Evolutionary conservation across 2,888 invertebrate genomes (phyloP).

Genomic region (Thelaira solivaga): DNA sequence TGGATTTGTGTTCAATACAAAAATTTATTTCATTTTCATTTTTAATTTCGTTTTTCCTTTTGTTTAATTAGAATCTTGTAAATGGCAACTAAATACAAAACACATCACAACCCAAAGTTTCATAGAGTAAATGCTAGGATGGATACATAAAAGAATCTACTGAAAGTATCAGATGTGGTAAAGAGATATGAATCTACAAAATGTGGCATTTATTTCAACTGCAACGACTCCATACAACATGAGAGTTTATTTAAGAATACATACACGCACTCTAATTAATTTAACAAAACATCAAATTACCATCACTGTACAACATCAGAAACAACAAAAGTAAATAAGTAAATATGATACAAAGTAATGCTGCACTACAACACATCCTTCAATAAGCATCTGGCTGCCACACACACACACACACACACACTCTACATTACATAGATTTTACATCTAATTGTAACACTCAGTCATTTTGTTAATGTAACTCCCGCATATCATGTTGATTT

Average conservation of each 20-base stretch:
- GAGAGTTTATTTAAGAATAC: conserved; percentile 9
- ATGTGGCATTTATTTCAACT: conserved; percentile 47
- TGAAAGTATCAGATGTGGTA: conserved; percentile 21
- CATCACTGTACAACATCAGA: conserved; percentile 13
- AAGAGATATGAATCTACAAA: conserved; percentile 25
- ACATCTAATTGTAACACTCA: conserved; percentile 12
- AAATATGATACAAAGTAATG: no score
- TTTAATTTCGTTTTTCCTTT: background rate
- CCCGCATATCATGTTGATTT: background rate
- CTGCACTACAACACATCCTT: conserved; percentile 21
- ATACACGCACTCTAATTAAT: conserved; percentile 61
- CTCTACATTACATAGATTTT: no score
- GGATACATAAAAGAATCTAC: background rate
- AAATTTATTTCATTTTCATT: background rate
- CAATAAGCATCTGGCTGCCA: conserved; percentile 17
- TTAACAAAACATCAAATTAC: conserved; percentile 59
- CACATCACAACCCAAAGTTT: background rate
- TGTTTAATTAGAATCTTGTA: background rate
- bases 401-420: no score
- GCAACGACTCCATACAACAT: conserved; percentile 3
- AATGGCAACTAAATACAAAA: conserved; percentile 14
- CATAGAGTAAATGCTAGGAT: background rate
- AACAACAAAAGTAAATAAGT: background rate
- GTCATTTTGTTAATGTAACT: no score
- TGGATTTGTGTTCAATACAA: background rate